Percentiles rank a stretch among this genome's conserved stretches.
Conservation (phyloP, 2,888 invertebrate genomes). For the Eupithecia abbreviata region DNA sequence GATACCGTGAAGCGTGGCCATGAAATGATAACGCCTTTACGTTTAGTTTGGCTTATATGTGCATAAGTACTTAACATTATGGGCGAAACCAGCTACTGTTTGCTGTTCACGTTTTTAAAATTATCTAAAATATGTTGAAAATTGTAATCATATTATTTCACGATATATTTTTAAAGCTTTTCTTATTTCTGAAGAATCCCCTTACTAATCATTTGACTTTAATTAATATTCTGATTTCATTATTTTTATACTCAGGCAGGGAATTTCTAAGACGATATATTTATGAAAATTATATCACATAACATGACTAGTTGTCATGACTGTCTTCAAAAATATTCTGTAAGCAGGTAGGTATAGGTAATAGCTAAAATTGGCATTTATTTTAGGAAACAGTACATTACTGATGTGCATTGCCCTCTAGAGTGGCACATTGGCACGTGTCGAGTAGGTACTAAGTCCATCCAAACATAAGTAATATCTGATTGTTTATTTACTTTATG, state of each 20-base stretch:
- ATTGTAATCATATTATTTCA: background rate
- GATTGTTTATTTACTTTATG: background rate
- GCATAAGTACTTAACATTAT: background rate
- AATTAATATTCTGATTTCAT: background rate
- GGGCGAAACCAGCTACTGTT: background rate
- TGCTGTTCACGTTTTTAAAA: background rate
- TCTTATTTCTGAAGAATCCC: background rate
- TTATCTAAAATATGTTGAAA: background rate
- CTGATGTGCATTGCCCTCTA: background rate
- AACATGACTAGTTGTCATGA: background rate
- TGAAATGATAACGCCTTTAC: background rate
- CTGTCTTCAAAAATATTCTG: background rate
- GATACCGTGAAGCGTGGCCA: constrained; percentile 11
- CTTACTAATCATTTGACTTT: background rate
- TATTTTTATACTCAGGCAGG: background rate
- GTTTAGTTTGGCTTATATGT: background rate
- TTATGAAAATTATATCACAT: background rate
- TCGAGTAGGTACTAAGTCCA: background rate
- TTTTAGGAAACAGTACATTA: background rate
- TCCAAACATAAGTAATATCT: background rate
- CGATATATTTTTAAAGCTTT: background rate
- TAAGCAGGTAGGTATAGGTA: background rate
- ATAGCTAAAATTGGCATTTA: background rate
- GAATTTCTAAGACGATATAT: background rate
- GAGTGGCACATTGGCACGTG: background rate